A percentile compares a stretch with the other conserved stretches of the same genome.
Conservation (phyloP, 2,797 vertebrate species). For the Alexandromys oeconomus region DNA sequence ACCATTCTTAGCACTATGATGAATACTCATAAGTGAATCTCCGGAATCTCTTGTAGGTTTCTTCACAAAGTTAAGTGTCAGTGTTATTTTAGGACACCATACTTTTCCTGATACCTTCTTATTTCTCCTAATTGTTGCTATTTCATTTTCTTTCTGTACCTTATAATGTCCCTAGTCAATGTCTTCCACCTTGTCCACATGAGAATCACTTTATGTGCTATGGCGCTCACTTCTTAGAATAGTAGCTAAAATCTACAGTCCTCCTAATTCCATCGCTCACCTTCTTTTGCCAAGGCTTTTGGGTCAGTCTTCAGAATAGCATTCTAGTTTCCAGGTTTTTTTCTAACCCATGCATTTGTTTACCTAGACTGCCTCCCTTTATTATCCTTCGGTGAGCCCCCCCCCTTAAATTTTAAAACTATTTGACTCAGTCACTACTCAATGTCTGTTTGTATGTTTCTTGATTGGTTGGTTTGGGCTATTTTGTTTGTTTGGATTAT, state of each 20-base stretch:
- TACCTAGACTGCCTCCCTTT: background rate
- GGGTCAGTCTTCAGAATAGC: background rate
- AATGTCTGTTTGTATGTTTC: background rate
- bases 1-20: conserved; percentile 10
- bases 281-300: background rate
- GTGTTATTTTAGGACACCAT: background rate
- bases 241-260: background rate
- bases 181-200: background rate
- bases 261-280: background rate
- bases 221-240: background rate
- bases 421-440: background rate
- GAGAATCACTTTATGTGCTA: background rate
- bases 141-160: background rate
- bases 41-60: conserved; percentile 11
- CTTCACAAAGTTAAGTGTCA: background rate
- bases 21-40: conserved; percentile 26
- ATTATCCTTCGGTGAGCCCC: background rate
- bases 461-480: background rate
- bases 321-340: background rate
- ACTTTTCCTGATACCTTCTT: conserved; percentile 3
- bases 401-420: conserved; percentile 7
- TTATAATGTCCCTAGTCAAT: background rate
- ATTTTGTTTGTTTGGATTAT: background rate
- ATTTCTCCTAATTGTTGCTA: background rate
- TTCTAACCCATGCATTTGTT: background rate